Percentiles rank a stretch among this genome's conserved stretches.
Conservation (phyloP, 2,113 vertebrate species). For the Marcusenius ussheri region DNA sequence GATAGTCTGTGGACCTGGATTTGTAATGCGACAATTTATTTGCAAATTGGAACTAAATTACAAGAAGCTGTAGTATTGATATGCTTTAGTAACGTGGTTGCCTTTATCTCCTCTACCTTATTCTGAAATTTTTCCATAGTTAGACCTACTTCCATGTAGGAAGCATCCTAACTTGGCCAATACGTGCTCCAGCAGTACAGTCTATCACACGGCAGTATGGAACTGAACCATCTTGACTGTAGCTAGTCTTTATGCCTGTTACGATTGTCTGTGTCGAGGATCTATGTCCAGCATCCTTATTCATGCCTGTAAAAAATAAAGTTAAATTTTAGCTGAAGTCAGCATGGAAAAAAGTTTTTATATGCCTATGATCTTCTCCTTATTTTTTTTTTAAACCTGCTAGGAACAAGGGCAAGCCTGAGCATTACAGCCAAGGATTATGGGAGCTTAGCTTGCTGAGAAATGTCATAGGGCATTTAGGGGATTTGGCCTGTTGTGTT, state of each 20-base stretch:
- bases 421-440: constrained; percentile 8
- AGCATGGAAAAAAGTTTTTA: neutral
- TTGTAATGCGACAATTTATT: neutral
- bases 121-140: neutral
- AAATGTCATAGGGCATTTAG: neutral
- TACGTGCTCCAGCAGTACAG: neutral
- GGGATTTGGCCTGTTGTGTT: constrained; percentile 1
- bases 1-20: neutral
- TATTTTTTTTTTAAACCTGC: neutral
- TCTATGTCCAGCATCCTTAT: neutral
- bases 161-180: neutral
- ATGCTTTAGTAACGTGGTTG: neutral
- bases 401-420: neutral
- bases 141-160: neutral
- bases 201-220: neutral
- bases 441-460: neutral
- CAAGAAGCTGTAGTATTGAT: neutral
- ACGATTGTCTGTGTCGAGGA: neutral
- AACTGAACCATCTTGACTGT: neutral
- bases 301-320: neutral
- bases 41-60: neutral
- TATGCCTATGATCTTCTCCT: neutral
- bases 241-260: neutral
- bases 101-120: neutral
- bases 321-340: neutral